phyloP scores from a whole-genome alignment of 2,888 invertebrate species.

The Sphaeridia pumilis region DNA sequence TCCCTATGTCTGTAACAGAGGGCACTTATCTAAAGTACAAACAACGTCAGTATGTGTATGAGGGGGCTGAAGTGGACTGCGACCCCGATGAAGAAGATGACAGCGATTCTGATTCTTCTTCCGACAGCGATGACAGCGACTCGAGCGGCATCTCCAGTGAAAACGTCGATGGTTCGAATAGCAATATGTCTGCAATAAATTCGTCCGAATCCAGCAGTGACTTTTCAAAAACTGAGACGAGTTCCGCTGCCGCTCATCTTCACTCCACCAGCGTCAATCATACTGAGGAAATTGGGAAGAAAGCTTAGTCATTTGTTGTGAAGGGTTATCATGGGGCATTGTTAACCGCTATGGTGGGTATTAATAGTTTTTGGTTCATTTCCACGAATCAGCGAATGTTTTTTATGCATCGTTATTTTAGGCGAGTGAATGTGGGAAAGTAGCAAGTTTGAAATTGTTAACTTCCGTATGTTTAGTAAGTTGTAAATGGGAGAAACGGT shows the following conservation, averaged over 20 bases:
- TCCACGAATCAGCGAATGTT: background rate
- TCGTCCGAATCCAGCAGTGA: too few species aligned
- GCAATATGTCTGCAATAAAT: too few species aligned
- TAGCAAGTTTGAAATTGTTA: background rate
- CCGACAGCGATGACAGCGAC: slow-evolving; percentile 10
- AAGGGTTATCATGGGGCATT: too few species aligned
- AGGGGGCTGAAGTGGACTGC: slow-evolving; percentile 63
- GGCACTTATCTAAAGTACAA: slow-evolving; percentile 56
- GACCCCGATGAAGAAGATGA: slow-evolving; percentile 40
- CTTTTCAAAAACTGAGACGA: too few species aligned
- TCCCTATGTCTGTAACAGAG: too few species aligned
- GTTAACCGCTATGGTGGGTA: slow-evolving; percentile 1
- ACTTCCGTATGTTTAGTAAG: background rate
- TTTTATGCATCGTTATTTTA: too few species aligned
- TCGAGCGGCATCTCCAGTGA: slow-evolving; percentile 10
- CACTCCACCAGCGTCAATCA: too few species aligned
- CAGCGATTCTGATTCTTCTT: slow-evolving; percentile 16
- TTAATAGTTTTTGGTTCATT: background rate
- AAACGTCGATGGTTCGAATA: slow-evolving; percentile 12
- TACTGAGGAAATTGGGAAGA: too few species aligned
- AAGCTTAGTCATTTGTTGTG: background rate
- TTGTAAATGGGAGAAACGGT: background rate
- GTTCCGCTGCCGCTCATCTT: too few species aligned
- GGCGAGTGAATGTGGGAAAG: background rate
- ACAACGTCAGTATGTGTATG: slow-evolving; percentile 63